A percentile compares a stretch with the other conserved stretches of the same genome.
These are phyloP conservation scores for Trachelipus rathkii DNA, from an alignment of 1,140 invertebrate species.

Conservation along the genomic window DNA sequence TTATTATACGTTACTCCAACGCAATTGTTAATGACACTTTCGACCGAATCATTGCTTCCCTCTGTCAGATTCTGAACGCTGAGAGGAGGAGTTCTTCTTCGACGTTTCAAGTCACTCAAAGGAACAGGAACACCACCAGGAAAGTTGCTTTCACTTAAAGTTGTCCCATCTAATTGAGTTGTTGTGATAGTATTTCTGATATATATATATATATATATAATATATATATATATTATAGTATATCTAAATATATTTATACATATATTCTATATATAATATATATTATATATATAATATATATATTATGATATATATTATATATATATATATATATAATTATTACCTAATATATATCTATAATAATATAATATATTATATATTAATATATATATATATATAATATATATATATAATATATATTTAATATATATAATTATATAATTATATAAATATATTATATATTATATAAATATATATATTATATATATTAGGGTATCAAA, in stretches of 20 bases:
- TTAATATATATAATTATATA: too few relatives aligned
- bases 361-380: too few relatives aligned
- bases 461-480: too few relatives aligned
- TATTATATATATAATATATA: background rate
- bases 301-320: background rate
- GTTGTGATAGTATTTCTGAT: background rate
- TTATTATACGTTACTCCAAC: too few relatives aligned
- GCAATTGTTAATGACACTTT: slow-evolving; percentile 29
- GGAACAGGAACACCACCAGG: slow-evolving; percentile 37
- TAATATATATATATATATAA: too few relatives aligned
- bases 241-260: background rate
- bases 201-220: background rate
- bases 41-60: slow-evolving; percentile 38
- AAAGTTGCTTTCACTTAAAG: slow-evolving; percentile 28
- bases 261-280: slow-evolving; percentile 15
- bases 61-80: slow-evolving; percentile 32
- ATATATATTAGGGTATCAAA: too few relatives aligned
- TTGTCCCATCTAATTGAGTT: background rate
- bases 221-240: background rate
- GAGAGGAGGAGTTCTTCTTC: slow-evolving; percentile 50
- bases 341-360: too few relatives aligned
- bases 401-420: too few relatives aligned
- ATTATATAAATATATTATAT: too few relatives aligned
- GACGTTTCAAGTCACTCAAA: slow-evolving; percentile 49
- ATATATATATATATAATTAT: too few relatives aligned